Evolutionary conservation across 2,888 invertebrate genomes (phyloP).

Genomic region (Stenurella melanura): DNA sequence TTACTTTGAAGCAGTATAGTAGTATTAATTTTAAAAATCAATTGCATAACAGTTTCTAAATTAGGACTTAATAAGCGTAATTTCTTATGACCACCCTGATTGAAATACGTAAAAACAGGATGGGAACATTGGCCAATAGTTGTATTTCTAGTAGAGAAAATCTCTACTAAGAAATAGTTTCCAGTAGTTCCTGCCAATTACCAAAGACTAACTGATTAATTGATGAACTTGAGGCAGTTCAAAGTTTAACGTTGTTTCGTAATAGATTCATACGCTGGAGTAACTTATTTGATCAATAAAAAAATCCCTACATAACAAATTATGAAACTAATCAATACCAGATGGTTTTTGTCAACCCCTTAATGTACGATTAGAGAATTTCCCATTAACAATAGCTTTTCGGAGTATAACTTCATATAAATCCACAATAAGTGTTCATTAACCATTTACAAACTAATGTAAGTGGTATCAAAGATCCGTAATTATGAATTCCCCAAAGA

Average conservation of each 20-base stretch:
- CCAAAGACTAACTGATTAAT: slow-evolving; percentile 11
- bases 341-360: not conserved
- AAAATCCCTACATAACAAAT: not conserved
- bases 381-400: slow-evolving; percentile 9
- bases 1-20: too few relatives aligned
- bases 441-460: slow-evolving; percentile 33
- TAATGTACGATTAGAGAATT: slow-evolving; percentile 9
- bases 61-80: too few relatives aligned
- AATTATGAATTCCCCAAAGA: slow-evolving; percentile 34
- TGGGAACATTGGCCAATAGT: too few relatives aligned
- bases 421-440: slow-evolving; percentile 35
- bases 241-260: not conserved
- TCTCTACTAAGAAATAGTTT: slow-evolving; percentile 8
- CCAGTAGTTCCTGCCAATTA: slow-evolving; percentile 21
- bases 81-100: too few relatives aligned
- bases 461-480: slow-evolving; percentile 35
- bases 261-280: slow-evolving; percentile 2
- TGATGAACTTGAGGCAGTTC: slow-evolving; percentile 3
- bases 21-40: too few relatives aligned
- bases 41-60: too few relatives aligned
- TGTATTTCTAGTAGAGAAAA: not conserved
- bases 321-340: not conserved
- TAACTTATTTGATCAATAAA: slow-evolving; percentile 8
- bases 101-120: too few relatives aligned
- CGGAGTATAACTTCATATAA: slow-evolving; percentile 17